Percentiles rank a stretch among this genome's conserved stretches.
These are phyloP conservation scores for Petromus typicus DNA, from an alignment of 2,113 vertebrate genomes.

Conservation along the genomic window DNA sequence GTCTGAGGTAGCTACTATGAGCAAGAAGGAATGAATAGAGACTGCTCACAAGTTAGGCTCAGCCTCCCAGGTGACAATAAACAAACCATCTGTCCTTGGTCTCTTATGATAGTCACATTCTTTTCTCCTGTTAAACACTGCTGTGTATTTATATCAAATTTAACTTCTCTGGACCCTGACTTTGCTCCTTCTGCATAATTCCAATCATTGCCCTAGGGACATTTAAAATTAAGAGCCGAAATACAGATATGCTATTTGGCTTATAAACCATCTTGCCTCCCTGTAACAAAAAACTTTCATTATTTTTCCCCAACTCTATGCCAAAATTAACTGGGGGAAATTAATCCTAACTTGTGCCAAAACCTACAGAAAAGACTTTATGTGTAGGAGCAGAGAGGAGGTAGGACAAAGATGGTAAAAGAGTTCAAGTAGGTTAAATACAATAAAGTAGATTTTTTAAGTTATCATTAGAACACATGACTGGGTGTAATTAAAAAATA, in stretches of 20 bases:
- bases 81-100: neutral
- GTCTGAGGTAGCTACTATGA: neutral
- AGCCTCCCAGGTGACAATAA: neutral
- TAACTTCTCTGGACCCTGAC: neutral
- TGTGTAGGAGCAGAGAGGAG: neutral
- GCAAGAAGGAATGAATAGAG: neutral
- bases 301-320: conserved; percentile 69
- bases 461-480: neutral
- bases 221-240: conserved; percentile 16
- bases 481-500: conserved; percentile 31
- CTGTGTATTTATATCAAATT: neutral
- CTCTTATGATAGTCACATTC: conserved; percentile 21
- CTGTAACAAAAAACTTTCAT: conserved; percentile 1
- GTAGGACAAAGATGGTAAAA: neutral
- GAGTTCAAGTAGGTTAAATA: neutral
- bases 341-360: conserved; percentile 28
- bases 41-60: neutral
- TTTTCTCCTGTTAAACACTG: conserved; percentile 27
- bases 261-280: neutral
- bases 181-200: conserved; percentile 48
- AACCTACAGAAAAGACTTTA: conserved; percentile 40
- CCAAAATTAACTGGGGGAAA: conserved; percentile 47
- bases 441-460: conserved; percentile 28
- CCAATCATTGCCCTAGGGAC: neutral
- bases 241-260: conserved; percentile 51